Base-by-base conservation (phyloP, 1,140 invertebrate genomes). In the Pseudomyrmex sp. region DNA sequence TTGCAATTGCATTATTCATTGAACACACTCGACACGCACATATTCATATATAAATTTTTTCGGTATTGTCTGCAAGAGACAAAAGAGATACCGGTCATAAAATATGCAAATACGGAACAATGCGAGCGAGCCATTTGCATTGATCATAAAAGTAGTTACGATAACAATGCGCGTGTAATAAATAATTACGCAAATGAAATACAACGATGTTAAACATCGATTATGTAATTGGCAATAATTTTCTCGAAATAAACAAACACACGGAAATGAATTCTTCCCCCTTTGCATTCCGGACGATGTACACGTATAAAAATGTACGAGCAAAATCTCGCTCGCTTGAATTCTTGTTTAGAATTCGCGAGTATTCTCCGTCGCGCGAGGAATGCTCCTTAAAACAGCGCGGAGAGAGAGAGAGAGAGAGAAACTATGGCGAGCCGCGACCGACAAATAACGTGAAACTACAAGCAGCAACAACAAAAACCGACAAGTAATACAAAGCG, bases 91-190 rank as follows among this genome's bases (percentile, higher is more conserved):
- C 61, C 48, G 50, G 20, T 13, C 18, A 72, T 80, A 61, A 70
- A 80, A 61, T 59, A 70, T 68, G 74, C n/a, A 50, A 59, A 80
- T 59, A 70, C 20, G 50, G 15, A 59, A 70, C 76, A 59, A 79
- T 70, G 65, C 4, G 35, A 26, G 35, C 35, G 35, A 58, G 20
- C 18, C 52, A 50, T 70, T 80, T 72, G 20, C 44, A 70, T 79
- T 79, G 70, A 79, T 70, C 66, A 80, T 50, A 72, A 50, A 80
- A 80, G 76, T 70, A 79, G 65, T 59, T 72, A 70, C 44, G 54
- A 35, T 48, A 59, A 80, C 66, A 59, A 59, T 80, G n/a, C 56
- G 20, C 59, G 35, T 35, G 35, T 20, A 70, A 69, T 79, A 58
- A 70, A 79, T 70, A 79, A 79, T 26, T 18, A 61, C 58, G 46